Percentiles rank a stretch among this genome's conserved stretches.
These are phyloP conservation scores for Adelges cooleyi DNA, from an alignment of 1,140 invertebrate genomes.

Conservation along the genomic window DNA sequence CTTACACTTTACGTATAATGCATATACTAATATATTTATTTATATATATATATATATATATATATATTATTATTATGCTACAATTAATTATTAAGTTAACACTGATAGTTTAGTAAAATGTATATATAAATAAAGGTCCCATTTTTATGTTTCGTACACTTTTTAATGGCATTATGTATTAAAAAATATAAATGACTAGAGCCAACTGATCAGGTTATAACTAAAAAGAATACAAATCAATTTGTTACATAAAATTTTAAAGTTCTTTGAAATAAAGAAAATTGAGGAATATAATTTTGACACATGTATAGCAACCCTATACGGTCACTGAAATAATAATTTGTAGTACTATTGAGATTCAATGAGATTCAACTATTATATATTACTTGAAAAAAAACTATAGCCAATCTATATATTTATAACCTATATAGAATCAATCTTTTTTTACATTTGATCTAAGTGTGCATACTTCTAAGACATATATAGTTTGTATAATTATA, in stretches of 20 bases:
- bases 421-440: no score
- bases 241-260: background rate
- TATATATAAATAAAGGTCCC: background rate
- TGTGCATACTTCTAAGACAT: no score
- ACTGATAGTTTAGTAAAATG: constrained; percentile 3
- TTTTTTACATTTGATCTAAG: no score
- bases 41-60: no score
- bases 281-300: background rate
- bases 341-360: constrained; percentile 1
- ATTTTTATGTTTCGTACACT: background rate
- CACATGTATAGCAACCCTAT: background rate
- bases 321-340: background rate
- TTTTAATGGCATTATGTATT: background rate
- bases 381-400: no score
- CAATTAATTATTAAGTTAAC: background rate
- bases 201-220: background rate
- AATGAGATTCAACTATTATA: no score
- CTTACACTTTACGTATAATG: no score
- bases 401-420: no score
- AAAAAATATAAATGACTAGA: constrained; percentile 12
- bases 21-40: no score
- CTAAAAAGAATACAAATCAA: background rate
- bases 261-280: background rate
- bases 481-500: no score
- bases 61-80: no score